phyloP scores from a whole-genome alignment of 2,797 vertebrate genomes.

The Lagodon rhomboides region DNA sequence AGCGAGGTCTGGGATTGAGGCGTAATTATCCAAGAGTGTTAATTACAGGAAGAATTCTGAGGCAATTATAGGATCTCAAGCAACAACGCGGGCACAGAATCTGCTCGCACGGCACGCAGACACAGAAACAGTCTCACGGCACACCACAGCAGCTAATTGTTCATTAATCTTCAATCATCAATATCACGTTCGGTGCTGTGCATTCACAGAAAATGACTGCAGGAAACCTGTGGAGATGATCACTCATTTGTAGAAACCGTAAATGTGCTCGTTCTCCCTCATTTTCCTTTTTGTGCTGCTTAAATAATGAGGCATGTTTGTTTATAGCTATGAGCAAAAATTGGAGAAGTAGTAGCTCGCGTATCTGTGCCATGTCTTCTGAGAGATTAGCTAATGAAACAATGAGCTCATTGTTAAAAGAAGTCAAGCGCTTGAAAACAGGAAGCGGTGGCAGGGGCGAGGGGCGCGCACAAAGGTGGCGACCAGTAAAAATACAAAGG shows the following conservation, averaged over 20 bases:
- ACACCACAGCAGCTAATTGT: slow-evolving; percentile 55
- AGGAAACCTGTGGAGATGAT: slow-evolving; percentile 30
- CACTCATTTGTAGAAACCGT: slow-evolving; percentile 43
- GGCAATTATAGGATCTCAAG: slow-evolving; percentile 73
- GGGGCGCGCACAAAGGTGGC: slow-evolving; percentile 20
- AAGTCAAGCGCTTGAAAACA: slow-evolving; percentile 51
- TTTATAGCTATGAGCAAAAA: slow-evolving; percentile 54
- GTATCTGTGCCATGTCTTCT: slow-evolving; percentile 76
- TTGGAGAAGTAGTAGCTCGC: slow-evolving; percentile 23
- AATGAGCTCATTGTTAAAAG: slow-evolving; percentile 47
- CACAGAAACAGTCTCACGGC: slow-evolving; percentile 45
- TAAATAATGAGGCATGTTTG: slow-evolving; percentile 50
- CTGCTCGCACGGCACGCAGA: slow-evolving; percentile 42
- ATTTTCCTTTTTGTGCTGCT: slow-evolving; percentile 27
- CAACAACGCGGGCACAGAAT: slow-evolving; percentile 48
- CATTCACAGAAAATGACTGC: slow-evolving; percentile 13
- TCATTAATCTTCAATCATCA: slow-evolving; percentile 69
- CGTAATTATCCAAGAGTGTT: slow-evolving; percentile 71
- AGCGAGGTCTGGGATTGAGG: slow-evolving; percentile 50
- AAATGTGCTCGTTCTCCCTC: slow-evolving; percentile 11
- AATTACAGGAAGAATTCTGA: slow-evolving; percentile 75
- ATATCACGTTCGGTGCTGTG: slow-evolving; percentile 16
- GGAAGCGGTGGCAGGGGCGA: slow-evolving; percentile 14
- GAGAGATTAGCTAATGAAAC: slow-evolving; percentile 74
- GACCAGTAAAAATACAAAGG: slow-evolving; percentile 32